Conservation (phyloP, 2,113 vertebrate genomes). For the Cinclus cinclus region DNA sequence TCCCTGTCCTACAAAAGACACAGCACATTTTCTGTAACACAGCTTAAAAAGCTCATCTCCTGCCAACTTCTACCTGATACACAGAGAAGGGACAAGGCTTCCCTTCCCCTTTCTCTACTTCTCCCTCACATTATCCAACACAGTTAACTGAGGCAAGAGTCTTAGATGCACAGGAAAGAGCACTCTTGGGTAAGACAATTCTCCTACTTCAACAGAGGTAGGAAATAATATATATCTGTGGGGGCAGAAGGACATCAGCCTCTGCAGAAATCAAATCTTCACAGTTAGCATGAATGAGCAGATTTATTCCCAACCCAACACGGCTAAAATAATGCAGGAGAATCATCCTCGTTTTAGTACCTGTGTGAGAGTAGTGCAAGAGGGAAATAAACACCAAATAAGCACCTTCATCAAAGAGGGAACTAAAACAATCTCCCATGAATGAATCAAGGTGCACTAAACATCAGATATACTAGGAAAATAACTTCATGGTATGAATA, state of each 20-base stretch:
- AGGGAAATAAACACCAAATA: background rate
- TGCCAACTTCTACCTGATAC: background rate
- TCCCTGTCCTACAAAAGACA: background rate
- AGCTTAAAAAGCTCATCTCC: background rate
- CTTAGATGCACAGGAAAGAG: background rate
- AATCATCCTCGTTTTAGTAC: background rate
- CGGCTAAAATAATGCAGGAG: background rate
- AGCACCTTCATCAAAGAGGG: background rate
- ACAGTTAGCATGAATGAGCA: background rate
- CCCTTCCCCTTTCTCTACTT: background rate
- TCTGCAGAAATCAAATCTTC: background rate
- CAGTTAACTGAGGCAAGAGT: background rate
- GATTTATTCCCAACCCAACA: background rate
- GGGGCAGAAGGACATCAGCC: background rate
- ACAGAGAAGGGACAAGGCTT: background rate
- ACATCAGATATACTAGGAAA: background rate
- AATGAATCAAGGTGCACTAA: background rate
- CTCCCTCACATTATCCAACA: background rate
- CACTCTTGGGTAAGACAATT: background rate
- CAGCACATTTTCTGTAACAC: background rate
- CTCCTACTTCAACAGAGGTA: background rate
- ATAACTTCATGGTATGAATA: background rate
- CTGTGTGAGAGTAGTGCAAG: background rate
- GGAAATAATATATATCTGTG: background rate
- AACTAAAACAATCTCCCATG: background rate